Evolutionary conservation across 2,888 invertebrate genomes (phyloP).

Genomic region (Globia sparganii): DNA sequence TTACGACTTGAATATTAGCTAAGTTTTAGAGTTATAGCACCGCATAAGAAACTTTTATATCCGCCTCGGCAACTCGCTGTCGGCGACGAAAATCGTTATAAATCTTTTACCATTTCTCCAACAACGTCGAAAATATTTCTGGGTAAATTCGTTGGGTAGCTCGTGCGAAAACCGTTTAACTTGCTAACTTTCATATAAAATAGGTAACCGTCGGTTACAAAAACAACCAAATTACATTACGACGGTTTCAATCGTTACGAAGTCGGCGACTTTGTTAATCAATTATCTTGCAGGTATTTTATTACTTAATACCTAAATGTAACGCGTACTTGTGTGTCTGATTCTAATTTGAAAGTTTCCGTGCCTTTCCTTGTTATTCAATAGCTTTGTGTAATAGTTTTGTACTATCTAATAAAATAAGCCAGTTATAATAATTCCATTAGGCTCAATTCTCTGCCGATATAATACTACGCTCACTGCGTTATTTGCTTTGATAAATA

Average conservation of each 20-base stretch:
- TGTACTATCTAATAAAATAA: slow-evolving; percentile 26
- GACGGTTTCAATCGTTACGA: slow-evolving; percentile 40
- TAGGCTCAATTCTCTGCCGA: not conserved
- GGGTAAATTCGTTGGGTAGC: slow-evolving; percentile 66
- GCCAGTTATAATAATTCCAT: not conserved
- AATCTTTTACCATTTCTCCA: slow-evolving; percentile 79
- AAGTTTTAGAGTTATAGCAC: slow-evolving; percentile 79
- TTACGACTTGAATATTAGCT: slow-evolving; percentile 80
- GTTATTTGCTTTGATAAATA: slow-evolving; percentile 24
- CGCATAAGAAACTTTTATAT: slow-evolving; percentile 76
- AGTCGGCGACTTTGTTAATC: slow-evolving; percentile 39
- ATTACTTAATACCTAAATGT: slow-evolving; percentile 43
- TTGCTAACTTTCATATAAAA: slow-evolving; percentile 72
- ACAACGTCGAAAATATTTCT: slow-evolving; percentile 73
- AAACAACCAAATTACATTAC: slow-evolving; percentile 65
- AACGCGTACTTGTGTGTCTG: slow-evolving; percentile 27
- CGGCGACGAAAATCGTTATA: slow-evolving; percentile 80
- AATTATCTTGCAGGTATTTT: slow-evolving; percentile 45
- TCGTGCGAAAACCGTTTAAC: slow-evolving; percentile 71
- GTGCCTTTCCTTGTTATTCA: slow-evolving; percentile 45
- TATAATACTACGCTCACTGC: slow-evolving; percentile 20
- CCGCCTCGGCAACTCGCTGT: slow-evolving; percentile 75
- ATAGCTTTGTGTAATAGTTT: slow-evolving; percentile 33
- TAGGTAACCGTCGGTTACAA: slow-evolving; percentile 63
- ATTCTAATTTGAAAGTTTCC: slow-evolving; percentile 44